A percentile compares a stretch with the other conserved stretches of the same genome.
These are phyloP conservation scores for Electrona antarctica DNA, from an alignment of 2,113 vertebrate species.

Conservation along the genomic window DNA sequence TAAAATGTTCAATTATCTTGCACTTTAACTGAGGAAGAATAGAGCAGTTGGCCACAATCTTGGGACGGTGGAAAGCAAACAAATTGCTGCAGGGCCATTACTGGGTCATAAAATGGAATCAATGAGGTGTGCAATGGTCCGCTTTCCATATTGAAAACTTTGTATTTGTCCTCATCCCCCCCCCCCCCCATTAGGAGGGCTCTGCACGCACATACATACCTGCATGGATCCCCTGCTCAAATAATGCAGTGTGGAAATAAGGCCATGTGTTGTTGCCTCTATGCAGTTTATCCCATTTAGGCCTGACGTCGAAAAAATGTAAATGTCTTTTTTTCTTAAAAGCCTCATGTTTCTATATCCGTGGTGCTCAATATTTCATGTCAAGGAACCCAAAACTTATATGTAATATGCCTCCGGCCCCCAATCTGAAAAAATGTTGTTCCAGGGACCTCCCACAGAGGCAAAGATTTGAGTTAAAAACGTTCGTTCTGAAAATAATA, in stretches of 20 bases:
- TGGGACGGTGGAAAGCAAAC: slow-evolving; percentile 71
- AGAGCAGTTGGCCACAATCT: slow-evolving; percentile 48
- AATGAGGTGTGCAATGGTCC: slow-evolving; percentile 68
- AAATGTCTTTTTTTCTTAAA: too few species aligned
- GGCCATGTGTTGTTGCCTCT: background rate
- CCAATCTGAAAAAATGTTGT: too few species aligned
- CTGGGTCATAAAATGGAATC: slow-evolving; percentile 67
- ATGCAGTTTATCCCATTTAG: too few species aligned
- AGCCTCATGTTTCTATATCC: too few species aligned
- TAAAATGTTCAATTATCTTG: slow-evolving; percentile 29
- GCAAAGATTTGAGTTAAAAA: too few species aligned
- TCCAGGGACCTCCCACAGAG: too few species aligned
- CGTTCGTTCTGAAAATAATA: too few species aligned
- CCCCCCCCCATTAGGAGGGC: slow-evolving; percentile 41
- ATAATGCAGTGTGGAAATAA: slow-evolving; percentile 16
- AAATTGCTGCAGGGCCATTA: slow-evolving; percentile 63
- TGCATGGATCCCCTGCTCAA: slow-evolving; percentile 1
- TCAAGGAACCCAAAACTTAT: too few species aligned
- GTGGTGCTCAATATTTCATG: too few species aligned
- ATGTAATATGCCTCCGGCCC: too few species aligned
- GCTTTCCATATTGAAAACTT: slow-evolving; percentile 67
- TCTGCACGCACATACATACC: slow-evolving; percentile 7
- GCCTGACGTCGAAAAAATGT: too few species aligned
- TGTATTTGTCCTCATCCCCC: slow-evolving; percentile 51
- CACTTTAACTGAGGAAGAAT: slow-evolving; percentile 32